A percentile compares a stretch with the other conserved stretches of the same genome.
Conservation (phyloP, 1,140 invertebrate species). For the Orius insidiosus region DNA sequence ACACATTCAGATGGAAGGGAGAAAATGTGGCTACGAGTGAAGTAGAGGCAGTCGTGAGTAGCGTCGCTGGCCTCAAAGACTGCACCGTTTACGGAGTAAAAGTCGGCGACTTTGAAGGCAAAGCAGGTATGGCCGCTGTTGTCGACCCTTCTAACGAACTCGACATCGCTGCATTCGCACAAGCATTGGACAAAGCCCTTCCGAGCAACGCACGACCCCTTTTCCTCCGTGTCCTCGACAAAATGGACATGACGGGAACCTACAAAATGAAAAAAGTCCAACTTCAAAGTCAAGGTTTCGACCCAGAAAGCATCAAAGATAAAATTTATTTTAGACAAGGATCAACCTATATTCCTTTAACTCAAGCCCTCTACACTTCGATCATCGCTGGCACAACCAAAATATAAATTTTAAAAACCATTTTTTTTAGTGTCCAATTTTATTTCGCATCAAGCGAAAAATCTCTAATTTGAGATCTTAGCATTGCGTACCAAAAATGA, state of each 20-base stretch:
- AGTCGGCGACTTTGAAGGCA: slow-evolving; percentile 53
- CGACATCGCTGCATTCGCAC: slow-evolving; percentile 42
- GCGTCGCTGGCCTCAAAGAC: slow-evolving; percentile 33
- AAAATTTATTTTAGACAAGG: slow-evolving; percentile 45
- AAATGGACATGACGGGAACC: slow-evolving; percentile 78
- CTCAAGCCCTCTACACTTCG: slow-evolving; percentile 29
- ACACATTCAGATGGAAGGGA: slow-evolving; percentile 55
- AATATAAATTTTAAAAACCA: not conserved
- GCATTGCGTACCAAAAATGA: no score
- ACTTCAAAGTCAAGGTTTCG: slow-evolving; percentile 51
- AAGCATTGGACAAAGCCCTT: slow-evolving; percentile 47
- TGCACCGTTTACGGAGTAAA: slow-evolving; percentile 48
- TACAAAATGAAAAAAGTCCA: slow-evolving; percentile 79
- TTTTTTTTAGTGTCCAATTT: no score
- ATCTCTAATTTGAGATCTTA: no score
- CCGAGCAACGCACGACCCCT: slow-evolving; percentile 77
- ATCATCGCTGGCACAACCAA: not conserved
- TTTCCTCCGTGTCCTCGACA: slow-evolving; percentile 65
- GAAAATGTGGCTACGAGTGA: slow-evolving; percentile 70
- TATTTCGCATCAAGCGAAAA: no score
- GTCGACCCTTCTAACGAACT: slow-evolving; percentile 54
- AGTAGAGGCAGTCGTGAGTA: slow-evolving; percentile 54
- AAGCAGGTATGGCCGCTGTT: slow-evolving; percentile 91
- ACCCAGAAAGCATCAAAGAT: slow-evolving; percentile 59
- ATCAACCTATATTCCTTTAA: slow-evolving; percentile 32